These are phyloP conservation scores for Nothura maculosa DNA, from an alignment of 2,797 vertebrate species.

Conservation along the genomic window DNA sequence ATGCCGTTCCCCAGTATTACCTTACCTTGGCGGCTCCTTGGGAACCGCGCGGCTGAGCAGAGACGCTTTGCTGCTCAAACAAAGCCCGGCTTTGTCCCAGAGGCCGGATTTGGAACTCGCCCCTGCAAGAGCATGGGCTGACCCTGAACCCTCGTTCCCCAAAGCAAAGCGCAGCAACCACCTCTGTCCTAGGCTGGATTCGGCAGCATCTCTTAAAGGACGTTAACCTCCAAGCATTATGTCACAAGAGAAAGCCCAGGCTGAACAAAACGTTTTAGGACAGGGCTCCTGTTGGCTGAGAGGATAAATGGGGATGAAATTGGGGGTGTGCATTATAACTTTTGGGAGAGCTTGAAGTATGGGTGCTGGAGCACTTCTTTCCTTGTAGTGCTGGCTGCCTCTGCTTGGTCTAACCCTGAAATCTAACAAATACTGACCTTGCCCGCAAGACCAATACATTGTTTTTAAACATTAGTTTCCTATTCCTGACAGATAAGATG, in stretches of 20 bases:
- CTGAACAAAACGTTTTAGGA: background rate
- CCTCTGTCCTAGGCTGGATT: slow-evolving; percentile 19
- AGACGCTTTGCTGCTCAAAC: slow-evolving; percentile 56
- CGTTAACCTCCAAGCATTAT: slow-evolving; percentile 1
- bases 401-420: slow-evolving; percentile 63
- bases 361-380: slow-evolving; percentile 54
- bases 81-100: slow-evolving; percentile 66
- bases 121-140: slow-evolving; percentile 52
- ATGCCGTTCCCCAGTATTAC: slow-evolving; percentile 40
- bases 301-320: background rate
- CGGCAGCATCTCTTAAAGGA: background rate
- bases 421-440: slow-evolving; percentile 78
- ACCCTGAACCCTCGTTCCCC: slow-evolving; percentile 45
- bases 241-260: background rate
- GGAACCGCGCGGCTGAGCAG: slow-evolving; percentile 66
- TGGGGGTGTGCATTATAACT: background rate
- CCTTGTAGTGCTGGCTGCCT: slow-evolving; percentile 24
- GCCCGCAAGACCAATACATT: slow-evolving; percentile 80
- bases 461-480: slow-evolving; percentile 82
- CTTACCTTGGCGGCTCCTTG: slow-evolving; percentile 36
- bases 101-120: slow-evolving; percentile 53
- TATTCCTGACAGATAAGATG: slow-evolving; percentile 84
- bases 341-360: background rate
- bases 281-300: background rate
- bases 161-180: slow-evolving; percentile 16